Evolutionary conservation across 2,888 invertebrate genomes (phyloP), one percentile per base, ranked within the genome.

Genomic region (Andrena marginata): DNA sequence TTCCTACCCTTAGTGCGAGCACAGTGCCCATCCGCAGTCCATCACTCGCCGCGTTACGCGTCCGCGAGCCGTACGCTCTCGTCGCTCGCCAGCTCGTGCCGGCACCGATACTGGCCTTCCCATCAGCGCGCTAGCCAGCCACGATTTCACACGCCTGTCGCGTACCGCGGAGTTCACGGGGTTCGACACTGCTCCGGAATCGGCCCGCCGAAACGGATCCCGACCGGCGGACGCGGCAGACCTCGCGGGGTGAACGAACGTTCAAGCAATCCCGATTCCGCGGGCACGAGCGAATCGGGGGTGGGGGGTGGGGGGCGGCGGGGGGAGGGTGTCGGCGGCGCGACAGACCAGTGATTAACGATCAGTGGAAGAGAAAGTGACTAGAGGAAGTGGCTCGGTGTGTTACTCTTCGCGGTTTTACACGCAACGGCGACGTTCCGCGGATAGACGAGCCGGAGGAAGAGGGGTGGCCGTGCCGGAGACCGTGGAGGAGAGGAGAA

Each of bases 11-110:
- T 91, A 91, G 91, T 87, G 88, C 88, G 84, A 88, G 87, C 84
- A 90, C 90, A 91, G 88, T 88, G 88, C 87, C 90, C 88, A 87
- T 90, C 91, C 89, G 82, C 88, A 89, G 91, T 89, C 85, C 89
- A 88, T 90, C 89, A 89, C 87, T 85, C 87, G 87, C 64, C 80
- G 69, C 81, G 82, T 80, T 73, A 67, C 85, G 81, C 69, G 69
- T 56, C 71, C 86, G 77, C 78, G 69, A 68, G 73, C 76, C 70
- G 65, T 49, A 64, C 77, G 59, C 29, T 16, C 26, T 29, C 31
- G 35, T 62, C 48, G 35, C 6, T 23, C 16, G n/a, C 31, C 48
- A 16, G 35, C 60, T 59, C 33, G 33, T 54, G 4, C 59, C 16
- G 35, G 69, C 42, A 42, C 13, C 26, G 35, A 16, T 5, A 26